These are phyloP conservation scores for Apostichopus leukothele DNA, from an alignment of 53 echinoderm and acorn worm genomes.

Conservation along the genomic window DNA sequence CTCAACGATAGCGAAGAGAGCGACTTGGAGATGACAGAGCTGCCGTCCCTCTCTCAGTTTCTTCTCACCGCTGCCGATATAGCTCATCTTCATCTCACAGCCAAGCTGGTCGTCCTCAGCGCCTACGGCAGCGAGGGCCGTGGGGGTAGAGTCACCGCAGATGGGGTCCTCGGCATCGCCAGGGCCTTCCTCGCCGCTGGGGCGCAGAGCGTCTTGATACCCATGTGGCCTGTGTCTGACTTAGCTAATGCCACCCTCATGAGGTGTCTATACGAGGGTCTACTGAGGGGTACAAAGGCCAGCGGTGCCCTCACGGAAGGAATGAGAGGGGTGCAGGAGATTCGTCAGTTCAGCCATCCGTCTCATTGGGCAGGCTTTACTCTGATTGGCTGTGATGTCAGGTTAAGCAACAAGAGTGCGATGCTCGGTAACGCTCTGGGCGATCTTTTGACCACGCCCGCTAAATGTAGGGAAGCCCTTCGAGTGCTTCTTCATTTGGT, in stretches of 20 bases:
- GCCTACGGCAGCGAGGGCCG: constrained; percentile 81
- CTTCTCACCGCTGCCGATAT: constrained; percentile 96
- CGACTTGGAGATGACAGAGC: constrained; percentile 69
- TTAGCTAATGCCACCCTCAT: constrained; percentile 82
- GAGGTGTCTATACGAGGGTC: constrained; percentile 76
- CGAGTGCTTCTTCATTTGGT: constrained; percentile 97
- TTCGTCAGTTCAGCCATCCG: constrained; percentile 86
- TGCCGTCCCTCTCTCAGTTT: constrained; percentile 88
- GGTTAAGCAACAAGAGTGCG: constrained; percentile 95
- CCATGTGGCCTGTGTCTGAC: constrained; percentile 92
- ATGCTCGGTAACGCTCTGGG: constrained; percentile 98
- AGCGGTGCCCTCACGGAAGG: constrained; percentile 86
- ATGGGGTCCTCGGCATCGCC: constrained; percentile 82
- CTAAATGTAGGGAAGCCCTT: constrained; percentile 91
- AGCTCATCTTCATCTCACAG: constrained; percentile 82
- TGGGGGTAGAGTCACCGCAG: constrained; percentile 80
- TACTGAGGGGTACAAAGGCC: constrained; percentile 76
- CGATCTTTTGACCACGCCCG: constrained; percentile 85
- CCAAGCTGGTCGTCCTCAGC: constrained; percentile 95
- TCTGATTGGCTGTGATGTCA: constrained; percentile 86
- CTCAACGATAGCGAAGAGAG: constrained; percentile 78
- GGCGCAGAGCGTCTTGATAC: constrained; percentile 95
- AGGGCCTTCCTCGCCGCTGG: constrained; percentile 95
- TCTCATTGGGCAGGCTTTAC: constrained; percentile 96
- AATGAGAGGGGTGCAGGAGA: constrained; percentile 80